Evolutionary conservation across 2,888 invertebrate genomes (phyloP), one percentile per base, ranked within the genome.

Genomic region (Ornithoptera alexandrae): DNA sequence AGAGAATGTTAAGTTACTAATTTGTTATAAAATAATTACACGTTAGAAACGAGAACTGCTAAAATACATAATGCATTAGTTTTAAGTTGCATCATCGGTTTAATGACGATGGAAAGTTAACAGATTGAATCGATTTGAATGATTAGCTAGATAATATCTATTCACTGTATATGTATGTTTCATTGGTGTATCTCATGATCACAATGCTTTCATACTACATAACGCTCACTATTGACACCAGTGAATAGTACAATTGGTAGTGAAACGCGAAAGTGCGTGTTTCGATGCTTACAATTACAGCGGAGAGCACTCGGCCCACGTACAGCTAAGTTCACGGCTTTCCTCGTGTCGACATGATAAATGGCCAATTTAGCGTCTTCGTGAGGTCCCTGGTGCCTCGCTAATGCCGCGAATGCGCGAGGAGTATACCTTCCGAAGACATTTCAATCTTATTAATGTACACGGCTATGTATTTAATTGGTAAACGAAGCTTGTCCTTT

Each of bases 221-320:
- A 59, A 24, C 20, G 39, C 20, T 68, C 22, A 63, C 30, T 59
- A 12, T 68, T 61, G 64, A 56, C 50, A 15, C 18, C 1, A 36
- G 36, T 69, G 57, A 69, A 69, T 61, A 56, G 69, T 69, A 62
- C 58, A 65, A 62, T 69, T 42, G 58, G 62, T 17, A 59, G 66
- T 59, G 62, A 70, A 66, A 67, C 62, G 66, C 39, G 70, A 67
- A 70, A 67, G 67, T 67, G 70, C 63, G 66, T 63, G 36, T 53
- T 30, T 24, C 42, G 53, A 64, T 59, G 63, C 39, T 56, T 42
- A 53, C 63, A 64, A 64, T 70, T 67, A 70, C 61, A 70, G 53
- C 53, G 59, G 50, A 65, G 70, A 56, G 70, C 67, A 42, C 66
- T 58, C 66, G 8, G 24, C 67, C 63, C 70, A 67, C 63, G 70